A percentile compares a stretch with the other conserved stretches of the same genome.
Conservation (phyloP, 2,888 invertebrate species). For the Eupithecia pulchellata region DNA sequence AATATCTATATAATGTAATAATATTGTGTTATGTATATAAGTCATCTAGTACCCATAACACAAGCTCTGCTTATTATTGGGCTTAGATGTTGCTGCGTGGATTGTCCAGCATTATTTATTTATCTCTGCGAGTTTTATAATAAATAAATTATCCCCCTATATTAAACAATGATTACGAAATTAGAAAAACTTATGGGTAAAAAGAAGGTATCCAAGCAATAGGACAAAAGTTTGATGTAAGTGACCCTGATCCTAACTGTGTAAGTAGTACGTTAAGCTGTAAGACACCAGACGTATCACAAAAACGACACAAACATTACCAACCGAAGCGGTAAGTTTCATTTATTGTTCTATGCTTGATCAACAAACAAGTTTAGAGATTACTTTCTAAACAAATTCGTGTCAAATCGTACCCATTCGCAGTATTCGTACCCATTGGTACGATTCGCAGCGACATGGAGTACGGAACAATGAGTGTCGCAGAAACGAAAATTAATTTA, state of each 20-base stretch:
- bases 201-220: too few species aligned
- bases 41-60: too few species aligned
- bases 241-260: slow-evolving; percentile 18
- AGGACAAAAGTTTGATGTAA: background rate
- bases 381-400: slow-evolving; percentile 62
- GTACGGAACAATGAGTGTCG: slow-evolving; percentile 77
- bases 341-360: slow-evolving; percentile 23
- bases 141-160: too few species aligned
- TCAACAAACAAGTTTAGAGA: slow-evolving; percentile 51
- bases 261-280: background rate
- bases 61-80: too few species aligned
- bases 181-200: too few species aligned
- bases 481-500: slow-evolving; percentile 84
- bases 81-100: too few species aligned
- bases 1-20: too few species aligned
- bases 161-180: too few species aligned
- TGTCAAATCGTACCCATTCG: slow-evolving; percentile 50
- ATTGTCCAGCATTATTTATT: too few species aligned
- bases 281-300: slow-evolving; percentile 20
- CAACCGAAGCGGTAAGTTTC: slow-evolving; percentile 6
- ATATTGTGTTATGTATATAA: too few species aligned
- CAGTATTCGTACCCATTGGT: background rate
- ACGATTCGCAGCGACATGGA: slow-evolving; percentile 49
- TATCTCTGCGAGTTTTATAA: too few species aligned
- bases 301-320: slow-evolving; percentile 19